These are phyloP conservation scores for Gerris lacustris DNA, from an alignment of 2,888 invertebrate genomes.

Conservation along the genomic window DNA sequence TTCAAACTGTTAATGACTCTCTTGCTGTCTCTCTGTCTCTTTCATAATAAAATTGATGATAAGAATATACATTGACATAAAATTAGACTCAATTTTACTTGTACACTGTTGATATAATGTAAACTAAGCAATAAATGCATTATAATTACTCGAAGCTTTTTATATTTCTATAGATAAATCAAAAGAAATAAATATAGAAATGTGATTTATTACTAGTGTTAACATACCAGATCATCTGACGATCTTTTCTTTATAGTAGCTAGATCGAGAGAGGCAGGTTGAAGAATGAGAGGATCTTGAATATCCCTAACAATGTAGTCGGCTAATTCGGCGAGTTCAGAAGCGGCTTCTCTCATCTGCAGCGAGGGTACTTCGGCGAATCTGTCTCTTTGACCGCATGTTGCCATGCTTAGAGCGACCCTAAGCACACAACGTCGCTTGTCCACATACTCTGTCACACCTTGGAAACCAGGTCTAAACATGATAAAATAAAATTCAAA, in stretches of 20 bases:
- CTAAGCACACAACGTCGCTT: slow-evolving; percentile 60
- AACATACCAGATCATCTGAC: slow-evolving; percentile 59
- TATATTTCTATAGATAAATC: too few species aligned
- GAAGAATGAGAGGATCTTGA: slow-evolving; percentile 77
- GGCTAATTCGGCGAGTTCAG: slow-evolving; percentile 60
- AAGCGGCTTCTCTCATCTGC: slow-evolving; percentile 59
- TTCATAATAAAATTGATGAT: too few species aligned
- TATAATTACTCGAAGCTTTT: too few species aligned
- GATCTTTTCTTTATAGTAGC: slow-evolving; percentile 72
- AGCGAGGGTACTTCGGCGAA: slow-evolving; percentile 78
- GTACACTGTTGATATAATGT: too few species aligned
- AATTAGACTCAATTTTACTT: too few species aligned
- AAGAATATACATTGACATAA: too few species aligned
- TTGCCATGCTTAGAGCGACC: slow-evolving; percentile 73
- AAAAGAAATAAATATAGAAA: too few species aligned
- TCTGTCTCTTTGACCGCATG: slow-evolving; percentile 77
- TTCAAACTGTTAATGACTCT: too few species aligned
- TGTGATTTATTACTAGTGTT: too few species aligned
- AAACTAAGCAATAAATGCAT: too few species aligned
- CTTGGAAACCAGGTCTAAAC: slow-evolving; percentile 47
- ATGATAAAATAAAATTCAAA: not conserved
- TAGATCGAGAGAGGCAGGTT: slow-evolving; percentile 79
- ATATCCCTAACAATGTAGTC: slow-evolving; percentile 78
- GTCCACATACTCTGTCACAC: slow-evolving; percentile 55
- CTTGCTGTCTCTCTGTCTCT: too few species aligned